phyloP scores from a whole-genome alignment of 2,888 invertebrate genomes.

The Acleris emargana region DNA sequence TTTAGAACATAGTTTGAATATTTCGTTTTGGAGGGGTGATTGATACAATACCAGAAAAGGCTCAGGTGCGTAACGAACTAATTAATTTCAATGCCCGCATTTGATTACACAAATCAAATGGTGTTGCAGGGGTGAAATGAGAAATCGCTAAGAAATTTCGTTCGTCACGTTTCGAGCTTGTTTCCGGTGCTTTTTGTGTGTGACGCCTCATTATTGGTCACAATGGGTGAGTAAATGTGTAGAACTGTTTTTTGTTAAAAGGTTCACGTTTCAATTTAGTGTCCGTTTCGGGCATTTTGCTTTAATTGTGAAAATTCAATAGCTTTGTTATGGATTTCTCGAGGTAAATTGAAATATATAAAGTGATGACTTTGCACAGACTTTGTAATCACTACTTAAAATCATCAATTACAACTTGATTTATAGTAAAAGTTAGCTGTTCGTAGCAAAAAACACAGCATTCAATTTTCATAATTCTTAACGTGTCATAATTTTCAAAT shows the following conservation, averaged over 20 bases:
- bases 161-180: conserved; percentile 77
- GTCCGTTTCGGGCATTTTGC: background rate
- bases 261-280: conserved; percentile 3
- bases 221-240: conserved; percentile 38
- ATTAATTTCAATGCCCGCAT: conserved; percentile 82
- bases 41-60: conserved; percentile 61
- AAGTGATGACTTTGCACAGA: no score
- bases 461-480: no score
- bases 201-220: conserved; percentile 67
- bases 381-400: no score
- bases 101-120: conserved; percentile 84
- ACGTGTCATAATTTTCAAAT: no score
- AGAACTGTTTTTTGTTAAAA: conserved; percentile 40
- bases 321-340: no score
- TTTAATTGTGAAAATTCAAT: conserved; percentile 17
- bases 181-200: conserved; percentile 74
- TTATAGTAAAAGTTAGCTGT: no score
- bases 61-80: conserved; percentile 83
- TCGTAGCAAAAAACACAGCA: no score
- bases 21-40: conserved; percentile 37
- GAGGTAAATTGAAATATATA: no score
- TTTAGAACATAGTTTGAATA: background rate
- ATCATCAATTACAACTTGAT: no score
- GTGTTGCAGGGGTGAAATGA: conserved; percentile 77
- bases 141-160: conserved; percentile 82